phyloP scores from a whole-genome alignment of 2,888 invertebrate species.

The Hylaea fasciaria region DNA sequence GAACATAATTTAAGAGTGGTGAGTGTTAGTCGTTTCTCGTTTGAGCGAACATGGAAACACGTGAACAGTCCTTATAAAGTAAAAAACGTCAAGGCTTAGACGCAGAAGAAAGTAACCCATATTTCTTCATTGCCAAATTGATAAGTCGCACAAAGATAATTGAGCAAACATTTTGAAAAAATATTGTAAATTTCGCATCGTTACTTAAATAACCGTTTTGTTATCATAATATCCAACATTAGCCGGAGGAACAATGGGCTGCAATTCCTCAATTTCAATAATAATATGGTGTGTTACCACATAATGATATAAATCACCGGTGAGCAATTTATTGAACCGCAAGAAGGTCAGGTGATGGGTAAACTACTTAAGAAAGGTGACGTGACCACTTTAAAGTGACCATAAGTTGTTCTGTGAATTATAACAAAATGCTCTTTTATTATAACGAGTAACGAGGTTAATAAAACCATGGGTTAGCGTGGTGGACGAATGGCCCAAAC shows the following conservation, averaged over 20 bases:
- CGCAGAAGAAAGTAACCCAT: background rate
- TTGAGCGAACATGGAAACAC: too few species aligned
- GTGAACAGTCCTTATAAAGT: too few species aligned
- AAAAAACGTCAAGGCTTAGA: background rate
- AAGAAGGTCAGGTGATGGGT: constrained; percentile 13
- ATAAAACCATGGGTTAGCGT: too few species aligned
- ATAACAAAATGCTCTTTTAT: too few species aligned
- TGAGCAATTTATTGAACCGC: background rate
- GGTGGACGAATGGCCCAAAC: too few species aligned
- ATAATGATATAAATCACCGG: constrained; percentile 53
- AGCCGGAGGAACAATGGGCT: constrained; percentile 63
- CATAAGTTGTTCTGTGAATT: background rate
- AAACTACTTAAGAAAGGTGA: constrained; percentile 25
- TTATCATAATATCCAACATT: constrained; percentile 65
- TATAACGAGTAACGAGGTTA: too few species aligned
- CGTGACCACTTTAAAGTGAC: background rate
- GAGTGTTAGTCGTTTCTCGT: too few species aligned
- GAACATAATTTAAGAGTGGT: too few species aligned
- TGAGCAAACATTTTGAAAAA: constrained; percentile 1
- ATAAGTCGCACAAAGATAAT: background rate
- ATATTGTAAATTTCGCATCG: constrained; percentile 10
- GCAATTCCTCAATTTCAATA: constrained; percentile 67
- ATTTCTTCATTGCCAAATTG: background rate
- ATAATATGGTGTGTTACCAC: constrained; percentile 54
- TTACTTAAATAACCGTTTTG: constrained; percentile 45